phyloP scores from a whole-genome alignment of 2,888 invertebrate genomes.

The Caenorhabditis uteleia region DNA sequence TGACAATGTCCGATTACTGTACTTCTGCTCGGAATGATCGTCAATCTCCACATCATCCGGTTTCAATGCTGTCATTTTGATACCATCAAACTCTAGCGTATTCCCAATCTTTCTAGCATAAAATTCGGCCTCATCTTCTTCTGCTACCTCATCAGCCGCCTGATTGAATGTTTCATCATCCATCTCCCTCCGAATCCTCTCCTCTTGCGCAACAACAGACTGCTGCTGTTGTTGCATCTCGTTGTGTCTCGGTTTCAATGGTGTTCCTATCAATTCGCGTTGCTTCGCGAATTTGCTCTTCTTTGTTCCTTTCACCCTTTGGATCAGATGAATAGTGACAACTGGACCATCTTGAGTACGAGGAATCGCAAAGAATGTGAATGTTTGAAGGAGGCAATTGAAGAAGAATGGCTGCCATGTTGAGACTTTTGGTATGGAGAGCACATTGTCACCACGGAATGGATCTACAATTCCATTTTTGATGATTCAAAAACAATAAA shows the following conservation, averaged over 20 bases:
- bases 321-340: slow-evolving; percentile 5
- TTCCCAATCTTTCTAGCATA: neutral
- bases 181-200: neutral
- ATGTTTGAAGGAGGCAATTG: slow-evolving; percentile 44
- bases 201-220: neutral
- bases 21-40: slow-evolving; percentile 8
- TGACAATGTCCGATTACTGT: slow-evolving; percentile 8
- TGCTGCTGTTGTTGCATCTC: too few relatives aligned
- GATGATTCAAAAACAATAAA: neutral
- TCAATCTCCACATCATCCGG: slow-evolving; percentile 23
- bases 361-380: slow-evolving; percentile 30
- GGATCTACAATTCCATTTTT: slow-evolving; percentile 31
- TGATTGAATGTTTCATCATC: neutral
- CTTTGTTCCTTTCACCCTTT: too few relatives aligned
- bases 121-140: slow-evolving; percentile 8
- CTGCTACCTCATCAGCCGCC: slow-evolving; percentile 3
- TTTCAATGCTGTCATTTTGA: slow-evolving; percentile 3
- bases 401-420: slow-evolving; percentile 41
- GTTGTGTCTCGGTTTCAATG: too few relatives aligned
- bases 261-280: too few relatives aligned
- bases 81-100: slow-evolving; percentile 18
- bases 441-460: slow-evolving; percentile 38
- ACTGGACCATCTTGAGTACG: slow-evolving; percentile 19
- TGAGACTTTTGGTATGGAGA: slow-evolving; percentile 34
- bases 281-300: too few relatives aligned